Evolutionary conservation across 2,888 invertebrate genomes (phyloP).

Genomic region (Dorcus hopei): DNA sequence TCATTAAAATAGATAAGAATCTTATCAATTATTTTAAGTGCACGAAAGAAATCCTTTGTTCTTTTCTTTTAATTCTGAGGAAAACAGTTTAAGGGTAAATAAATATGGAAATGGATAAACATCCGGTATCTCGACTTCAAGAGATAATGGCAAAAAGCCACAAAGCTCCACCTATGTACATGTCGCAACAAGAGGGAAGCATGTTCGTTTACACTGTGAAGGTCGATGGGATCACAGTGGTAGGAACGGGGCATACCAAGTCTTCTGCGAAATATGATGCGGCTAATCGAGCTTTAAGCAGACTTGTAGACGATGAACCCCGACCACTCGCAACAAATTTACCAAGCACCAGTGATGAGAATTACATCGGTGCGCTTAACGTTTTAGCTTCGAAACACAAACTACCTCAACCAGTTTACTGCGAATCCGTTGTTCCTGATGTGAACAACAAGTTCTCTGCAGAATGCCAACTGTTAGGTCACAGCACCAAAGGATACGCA

Average conservation of each 20-base stretch:
- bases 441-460: neutral
- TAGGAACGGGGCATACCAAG: constrained; percentile 46
- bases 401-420: neutral
- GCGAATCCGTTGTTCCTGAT: neutral
- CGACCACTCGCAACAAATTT: neutral
- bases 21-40: no score
- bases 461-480: constrained; percentile 4
- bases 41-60: no score
- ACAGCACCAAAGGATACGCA: constrained; percentile 30
- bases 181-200: neutral
- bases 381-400: neutral
- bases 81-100: no score
- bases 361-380: neutral
- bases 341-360: no score
- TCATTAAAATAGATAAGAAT: no score
- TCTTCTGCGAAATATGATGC: constrained; percentile 50
- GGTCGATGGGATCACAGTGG: constrained; percentile 37
- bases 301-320: neutral
- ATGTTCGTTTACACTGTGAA: neutral
- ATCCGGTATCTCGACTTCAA: constrained; percentile 50
- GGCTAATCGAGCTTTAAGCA: constrained; percentile 43
- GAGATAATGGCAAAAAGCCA: constrained; percentile 47
- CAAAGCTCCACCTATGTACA: constrained; percentile 43
- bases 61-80: no score
- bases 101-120: neutral